Base-by-base conservation (phyloP, 2,888 invertebrate species). In the Leuctra nigra region DNA sequence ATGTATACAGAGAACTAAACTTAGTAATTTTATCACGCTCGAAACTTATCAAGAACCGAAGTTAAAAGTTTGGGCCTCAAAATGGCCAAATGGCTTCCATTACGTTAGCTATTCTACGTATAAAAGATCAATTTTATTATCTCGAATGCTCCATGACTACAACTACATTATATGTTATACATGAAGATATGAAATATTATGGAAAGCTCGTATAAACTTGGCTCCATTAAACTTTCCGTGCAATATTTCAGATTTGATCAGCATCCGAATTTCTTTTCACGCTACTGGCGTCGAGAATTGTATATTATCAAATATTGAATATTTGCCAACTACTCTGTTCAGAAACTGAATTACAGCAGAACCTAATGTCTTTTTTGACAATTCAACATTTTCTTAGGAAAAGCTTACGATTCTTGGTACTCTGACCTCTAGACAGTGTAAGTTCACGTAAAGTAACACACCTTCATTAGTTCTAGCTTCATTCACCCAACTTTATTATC, bases 61-160 rank as follows among this genome's bases (percentile, higher is more conserved):
- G 41, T 41, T 41, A 41, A 41, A 50, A 50, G 50, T 50, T 50
- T 33, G 50, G 50, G 16, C 33, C 50, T 16, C 22, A 33, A 48
- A 33, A 35, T 35, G 50, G 35, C 50, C 35, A 13, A 50, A 50
- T 35, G 50, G 50, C 50, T 50, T 50, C 50, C 50, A 50, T 50
- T 50, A 50, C 50, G 33, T 50, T 50, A 50, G 33, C 50, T 50
- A 35, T 50, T 33, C 33, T 13, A 29, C 50, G 29, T 50, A 22
- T 20, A 50, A 20, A 35, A 50, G 50, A 50, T 50, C 50, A 50
- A 50, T 50, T 50, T 50, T 50, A 50, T 50, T 50, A 50, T 50
- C 50, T 50, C 16, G n/a, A 20, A 20, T 20, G 22, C 22, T 44
- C 23, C 44, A 44, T 23, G 20, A 50, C 4, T 29, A 35, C 35